Evolutionary conservation across 1,140 invertebrate species (phyloP).

Genomic region (Mycetomoellerius zeteki): DNA sequence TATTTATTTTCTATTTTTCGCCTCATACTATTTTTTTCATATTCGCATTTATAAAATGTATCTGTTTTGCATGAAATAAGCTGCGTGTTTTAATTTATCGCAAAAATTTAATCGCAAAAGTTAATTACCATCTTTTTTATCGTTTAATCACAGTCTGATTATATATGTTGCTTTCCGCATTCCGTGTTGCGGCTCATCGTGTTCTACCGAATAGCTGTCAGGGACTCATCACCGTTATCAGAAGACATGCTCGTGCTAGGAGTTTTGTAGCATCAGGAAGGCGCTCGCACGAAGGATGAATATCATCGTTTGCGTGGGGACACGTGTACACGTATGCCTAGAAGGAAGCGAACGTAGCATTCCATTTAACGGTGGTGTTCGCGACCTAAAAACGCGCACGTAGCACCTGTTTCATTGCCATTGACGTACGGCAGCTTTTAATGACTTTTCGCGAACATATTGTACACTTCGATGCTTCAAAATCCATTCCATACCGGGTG

Average conservation of each 20-base stretch:
- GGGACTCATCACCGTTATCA: conserved; percentile 39
- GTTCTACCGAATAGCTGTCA: not conserved
- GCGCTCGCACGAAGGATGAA: not conserved
- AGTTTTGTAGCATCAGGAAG: not conserved
- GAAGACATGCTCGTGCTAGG: not conserved
- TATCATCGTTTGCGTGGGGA: conserved; percentile 12
- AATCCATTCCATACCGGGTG: conserved; percentile 13
- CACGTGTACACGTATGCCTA: conserved; percentile 8
- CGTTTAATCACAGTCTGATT: not conserved
- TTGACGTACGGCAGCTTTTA: conserved; percentile 51
- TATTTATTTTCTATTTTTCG: not conserved
- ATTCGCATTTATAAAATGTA: not conserved
- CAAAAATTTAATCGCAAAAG: not conserved
- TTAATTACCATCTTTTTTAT: not conserved
- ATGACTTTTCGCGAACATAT: conserved; percentile 30
- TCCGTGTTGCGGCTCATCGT: not conserved
- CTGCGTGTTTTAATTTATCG: not conserved
- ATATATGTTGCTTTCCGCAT: not conserved
- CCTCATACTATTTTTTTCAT: not conserved
- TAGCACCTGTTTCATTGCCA: conserved; percentile 70
- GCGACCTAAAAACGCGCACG: conserved; percentile 67
- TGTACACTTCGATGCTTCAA: conserved; percentile 6
- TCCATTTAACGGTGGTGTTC: conserved; percentile 74
- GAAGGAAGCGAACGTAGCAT: conserved; percentile 59
- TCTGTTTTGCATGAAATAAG: not conserved